A percentile compares a stretch with the other conserved stretches of the same genome.
phyloP scores from a whole-genome alignment of 2,113 vertebrate species.

The Brienomyrus longianalis region DNA sequence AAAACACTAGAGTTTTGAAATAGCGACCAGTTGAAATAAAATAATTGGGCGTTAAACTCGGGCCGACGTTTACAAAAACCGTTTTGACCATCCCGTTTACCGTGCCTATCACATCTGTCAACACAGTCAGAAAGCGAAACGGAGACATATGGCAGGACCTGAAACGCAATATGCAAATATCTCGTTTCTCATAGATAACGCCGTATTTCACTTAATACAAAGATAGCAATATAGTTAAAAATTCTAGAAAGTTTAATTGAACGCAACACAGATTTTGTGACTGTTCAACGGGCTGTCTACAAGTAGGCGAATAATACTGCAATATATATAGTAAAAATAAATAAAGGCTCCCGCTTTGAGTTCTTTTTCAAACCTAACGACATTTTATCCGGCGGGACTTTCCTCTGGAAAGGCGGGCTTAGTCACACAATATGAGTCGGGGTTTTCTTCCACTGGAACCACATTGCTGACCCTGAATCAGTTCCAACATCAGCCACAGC shows the following conservation, averaged over 20 bases:
- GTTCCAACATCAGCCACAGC: not conserved
- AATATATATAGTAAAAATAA: not conserved
- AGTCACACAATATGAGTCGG: not conserved
- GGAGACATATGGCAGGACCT: not conserved
- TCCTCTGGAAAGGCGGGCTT: conserved; percentile 12
- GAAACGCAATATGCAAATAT: not conserved
- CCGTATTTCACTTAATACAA: not conserved
- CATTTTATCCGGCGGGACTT: conserved; percentile 18
- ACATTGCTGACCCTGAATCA: conserved; percentile 1
- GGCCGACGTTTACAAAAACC: not conserved
- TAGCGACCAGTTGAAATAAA: not conserved
- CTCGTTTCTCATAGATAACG: not conserved
- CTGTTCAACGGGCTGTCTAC: not conserved
- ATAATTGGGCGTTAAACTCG: not conserved
- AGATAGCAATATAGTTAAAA: not conserved
- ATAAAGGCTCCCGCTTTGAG: not conserved
- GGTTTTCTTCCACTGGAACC: not conserved
- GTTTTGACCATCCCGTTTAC: not conserved
- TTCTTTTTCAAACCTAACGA: conserved; percentile 5
- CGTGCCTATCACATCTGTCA: not conserved
- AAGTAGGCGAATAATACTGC: not conserved
- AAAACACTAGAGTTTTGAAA: not conserved
- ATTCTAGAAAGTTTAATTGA: not conserved
- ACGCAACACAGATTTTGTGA: not conserved
- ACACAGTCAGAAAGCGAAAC: not conserved